Base-by-base conservation (phyloP, 1,140 invertebrate genomes). In the Andricus grossulariae region DNA sequence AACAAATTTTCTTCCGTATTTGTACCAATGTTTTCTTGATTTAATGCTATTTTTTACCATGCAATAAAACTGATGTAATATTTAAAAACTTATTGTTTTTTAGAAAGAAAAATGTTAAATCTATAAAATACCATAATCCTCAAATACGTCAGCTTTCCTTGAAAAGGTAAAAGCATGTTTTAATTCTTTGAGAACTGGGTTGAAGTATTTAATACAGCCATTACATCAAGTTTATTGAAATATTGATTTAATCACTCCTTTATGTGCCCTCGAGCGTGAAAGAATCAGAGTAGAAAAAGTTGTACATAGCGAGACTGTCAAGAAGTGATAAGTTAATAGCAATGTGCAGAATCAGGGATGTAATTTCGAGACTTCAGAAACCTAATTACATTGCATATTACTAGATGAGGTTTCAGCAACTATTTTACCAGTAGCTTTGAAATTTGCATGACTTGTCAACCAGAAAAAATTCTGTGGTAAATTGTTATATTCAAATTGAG, bases 121-220 rank as follows among this genome's bases (percentile, higher is more conserved):
- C 39, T 10, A 45, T 45, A 45, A 45, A 45, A 45, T 10, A 1
- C 10, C 39, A 45, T 45, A 7, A 45, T 11, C 39, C 7, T 45
- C 39, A 45, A 45, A 11, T 11, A 45, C 39, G 39, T 45, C 0
- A 45, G 39, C 39, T 45, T 45, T 1, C 19, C n/a, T 7, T 55
- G 4, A 18, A 55, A 55, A 55, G 16, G 52, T 10, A 55, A 55
- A 55, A 55, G 52, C n/a, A 18, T 18, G 6, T 55, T 10, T 55
- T 18, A 19, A 55, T 55, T 55, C 15, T 55, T 55, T 55, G 52
- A 55, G 52, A 55, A 55, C 18, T 55, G n/a, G 52, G n/a, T 55
- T 55, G 19, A 55, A 18, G n/a, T 55, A 55, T 55, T 19, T 55
- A 15, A 19, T 19, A 19, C n/a, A n/a, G 8, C n/a, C n/a, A 55